These are phyloP conservation scores for Reticulitermes speratus DNA, from an alignment of 1,140 invertebrate genomes.

Conservation along the genomic window DNA sequence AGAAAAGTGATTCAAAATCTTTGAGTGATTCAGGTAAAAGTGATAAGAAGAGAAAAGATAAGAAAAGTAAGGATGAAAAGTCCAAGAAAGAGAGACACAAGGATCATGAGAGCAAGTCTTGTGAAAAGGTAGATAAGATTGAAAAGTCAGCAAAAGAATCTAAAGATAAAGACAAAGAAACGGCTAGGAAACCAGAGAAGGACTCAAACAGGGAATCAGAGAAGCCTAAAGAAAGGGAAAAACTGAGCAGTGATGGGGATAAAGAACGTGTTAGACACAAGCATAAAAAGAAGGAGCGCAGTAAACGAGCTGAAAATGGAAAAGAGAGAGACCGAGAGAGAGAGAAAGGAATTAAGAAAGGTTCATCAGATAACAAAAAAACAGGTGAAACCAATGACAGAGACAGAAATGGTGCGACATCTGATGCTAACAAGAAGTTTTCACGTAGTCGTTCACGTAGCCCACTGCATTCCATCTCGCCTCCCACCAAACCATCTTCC, in stretches of 20 bases:
- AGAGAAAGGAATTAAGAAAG: conserved; percentile 40
- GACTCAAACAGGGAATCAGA: conserved; percentile 34
- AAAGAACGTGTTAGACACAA: conserved; percentile 52
- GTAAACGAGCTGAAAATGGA: conserved; percentile 44
- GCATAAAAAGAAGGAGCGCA: conserved; percentile 55
- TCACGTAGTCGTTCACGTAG: conserved; percentile 40
- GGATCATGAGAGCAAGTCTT: conserved; percentile 51
- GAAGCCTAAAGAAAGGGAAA: conserved; percentile 50
- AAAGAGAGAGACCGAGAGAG: conserved; percentile 44
- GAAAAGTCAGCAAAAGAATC: conserved; percentile 37
- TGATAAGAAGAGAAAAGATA: conserved; percentile 38
- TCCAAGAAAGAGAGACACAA: conserved; percentile 54
- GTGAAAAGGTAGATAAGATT: conserved; percentile 47
- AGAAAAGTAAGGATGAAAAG: conserved; percentile 50
- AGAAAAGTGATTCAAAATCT: conserved; percentile 19
- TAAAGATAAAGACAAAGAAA: conserved; percentile 29
- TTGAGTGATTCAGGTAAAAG: conserved; percentile 42
- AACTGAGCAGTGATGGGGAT: conserved; percentile 44
- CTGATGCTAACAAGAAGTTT: conserved; percentile 47
- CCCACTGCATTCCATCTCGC: conserved; percentile 46
- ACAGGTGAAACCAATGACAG: conserved; percentile 45
- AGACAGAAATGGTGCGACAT: conserved; percentile 51
- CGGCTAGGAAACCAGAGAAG: conserved; percentile 34
- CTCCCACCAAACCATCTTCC: conserved; percentile 49
- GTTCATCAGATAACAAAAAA: conserved; percentile 33